These are phyloP conservation scores for Drosophila kurseongensis DNA, from an alignment of 1,140 invertebrate genomes.

Conservation along the genomic window DNA sequence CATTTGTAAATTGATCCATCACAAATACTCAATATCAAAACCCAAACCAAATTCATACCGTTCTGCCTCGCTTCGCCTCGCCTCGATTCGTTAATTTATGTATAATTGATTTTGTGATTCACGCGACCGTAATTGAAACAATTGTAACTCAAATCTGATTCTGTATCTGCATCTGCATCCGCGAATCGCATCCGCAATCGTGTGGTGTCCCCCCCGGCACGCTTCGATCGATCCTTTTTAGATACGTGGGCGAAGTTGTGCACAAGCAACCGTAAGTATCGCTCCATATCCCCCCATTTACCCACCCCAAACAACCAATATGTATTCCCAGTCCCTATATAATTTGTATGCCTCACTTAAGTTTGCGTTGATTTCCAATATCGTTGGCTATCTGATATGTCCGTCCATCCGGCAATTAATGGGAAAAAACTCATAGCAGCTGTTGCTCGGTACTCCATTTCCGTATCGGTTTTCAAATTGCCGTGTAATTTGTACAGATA, in stretches of 20 bases:
- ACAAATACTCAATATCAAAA: conserved; percentile 15
- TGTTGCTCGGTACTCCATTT: background rate
- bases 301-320: background rate
- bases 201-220: conserved; percentile 30
- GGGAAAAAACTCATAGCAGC: conserved; percentile 1
- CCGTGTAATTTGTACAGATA: conserved; percentile 9
- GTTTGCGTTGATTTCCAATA: conserved; percentile 5
- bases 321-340: background rate
- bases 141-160: conserved; percentile 45
- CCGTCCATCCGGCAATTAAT: conserved; percentile 3
- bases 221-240: conserved; percentile 53
- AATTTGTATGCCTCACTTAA: conserved; percentile 20
- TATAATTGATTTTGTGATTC: conserved; percentile 43
- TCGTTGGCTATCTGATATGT: conserved; percentile 4
- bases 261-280: conserved; percentile 90
- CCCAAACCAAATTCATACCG: conserved; percentile 23
- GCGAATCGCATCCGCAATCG: conserved; percentile 32
- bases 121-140: conserved; percentile 28
- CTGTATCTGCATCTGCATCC: conserved; percentile 52
- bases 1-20: conserved; percentile 48
- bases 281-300: conserved; percentile 34
- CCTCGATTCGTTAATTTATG: conserved; percentile 1
- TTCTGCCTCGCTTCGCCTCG: conserved; percentile 14
- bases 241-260: conserved; percentile 88
- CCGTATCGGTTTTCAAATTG: conserved; percentile 1